Conservation (phyloP, 2,888 invertebrate species). For the Camptogramma bilineatum region DNA sequence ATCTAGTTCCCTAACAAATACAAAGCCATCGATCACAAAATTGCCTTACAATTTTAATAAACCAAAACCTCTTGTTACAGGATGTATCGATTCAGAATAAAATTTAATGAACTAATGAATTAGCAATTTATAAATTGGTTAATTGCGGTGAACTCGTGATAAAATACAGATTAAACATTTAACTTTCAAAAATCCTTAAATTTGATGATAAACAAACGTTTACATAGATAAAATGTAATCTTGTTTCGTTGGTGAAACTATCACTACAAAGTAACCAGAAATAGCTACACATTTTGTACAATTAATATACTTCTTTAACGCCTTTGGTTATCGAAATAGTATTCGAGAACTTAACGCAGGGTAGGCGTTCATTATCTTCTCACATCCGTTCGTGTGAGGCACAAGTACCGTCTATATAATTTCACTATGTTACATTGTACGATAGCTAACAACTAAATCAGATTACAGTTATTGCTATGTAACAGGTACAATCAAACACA, state of each 20-base stretch:
- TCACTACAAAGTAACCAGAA: background rate
- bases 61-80: background rate
- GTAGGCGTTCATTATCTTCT: background rate
- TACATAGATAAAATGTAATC: constrained; percentile 1
- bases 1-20: constrained; percentile 10
- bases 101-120: background rate
- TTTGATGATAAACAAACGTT: background rate
- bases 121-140: background rate
- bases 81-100: background rate
- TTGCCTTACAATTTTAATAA: constrained; percentile 6
- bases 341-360: too few relatives aligned
- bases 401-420: background rate
- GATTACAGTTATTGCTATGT: constrained; percentile 1
- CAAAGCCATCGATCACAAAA: constrained; percentile 9
- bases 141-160: background rate
- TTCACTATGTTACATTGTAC: background rate
- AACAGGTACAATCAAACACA: constrained; percentile 4
- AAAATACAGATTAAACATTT: background rate
- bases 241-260: background rate
- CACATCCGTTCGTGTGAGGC: background rate
- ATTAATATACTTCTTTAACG: background rate
- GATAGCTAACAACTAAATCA: constrained; percentile 10
- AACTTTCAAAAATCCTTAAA: background rate
- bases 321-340: too few relatives aligned
- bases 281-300: background rate